A percentile compares a stretch with the other conserved stretches of the same genome.
These are phyloP conservation scores for Holothuria scabra DNA, from an alignment of 53 echinoderm and acorn worm genomes.

Conservation along the genomic window DNA sequence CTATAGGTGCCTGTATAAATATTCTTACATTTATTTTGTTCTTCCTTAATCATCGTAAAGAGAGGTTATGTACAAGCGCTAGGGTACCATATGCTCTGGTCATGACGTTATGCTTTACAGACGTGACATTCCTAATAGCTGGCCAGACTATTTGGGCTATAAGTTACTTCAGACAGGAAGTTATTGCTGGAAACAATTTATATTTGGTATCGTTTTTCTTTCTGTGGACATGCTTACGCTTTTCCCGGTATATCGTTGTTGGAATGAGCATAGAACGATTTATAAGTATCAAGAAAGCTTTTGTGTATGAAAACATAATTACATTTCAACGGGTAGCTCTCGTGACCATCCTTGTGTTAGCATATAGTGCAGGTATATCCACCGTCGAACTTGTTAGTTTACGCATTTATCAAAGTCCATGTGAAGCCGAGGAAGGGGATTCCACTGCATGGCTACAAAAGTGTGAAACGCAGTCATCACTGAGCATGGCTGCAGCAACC, in stretches of 20 bases:
- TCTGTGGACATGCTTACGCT: conserved; percentile 62
- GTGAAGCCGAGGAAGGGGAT: not conserved
- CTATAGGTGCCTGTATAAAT: conserved; percentile 66
- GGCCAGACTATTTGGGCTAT: conserved; percentile 80
- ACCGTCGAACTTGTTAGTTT: conserved; percentile 1
- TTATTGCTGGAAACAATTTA: conserved; percentile 59
- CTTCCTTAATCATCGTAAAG: conserved; percentile 58
- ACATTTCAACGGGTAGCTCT: conserved; percentile 61
- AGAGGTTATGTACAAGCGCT: conserved; percentile 56
- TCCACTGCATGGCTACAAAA: not conserved
- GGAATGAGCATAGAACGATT: conserved; percentile 91
- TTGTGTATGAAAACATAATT: conserved; percentile 85
- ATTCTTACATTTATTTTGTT: conserved; percentile 59
- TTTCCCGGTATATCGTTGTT: conserved; percentile 86
- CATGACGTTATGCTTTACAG: conserved; percentile 75
- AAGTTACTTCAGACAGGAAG: conserved; percentile 40
- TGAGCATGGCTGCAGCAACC: conserved; percentile 18
- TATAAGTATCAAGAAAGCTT: conserved; percentile 85
- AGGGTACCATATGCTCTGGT: conserved; percentile 78
- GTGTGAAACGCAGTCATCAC: not conserved
- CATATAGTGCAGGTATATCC: conserved; percentile 22
- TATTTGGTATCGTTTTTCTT: conserved; percentile 63
- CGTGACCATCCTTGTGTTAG: conserved; percentile 1
- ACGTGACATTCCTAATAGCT: conserved; percentile 66
- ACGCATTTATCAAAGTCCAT: conserved; percentile 16